A percentile compares a stretch with the other conserved stretches of the same genome.
Evolutionary conservation across 2,113 vertebrate species (phyloP).

Genomic region (Lepidothrix coronata): DNA sequence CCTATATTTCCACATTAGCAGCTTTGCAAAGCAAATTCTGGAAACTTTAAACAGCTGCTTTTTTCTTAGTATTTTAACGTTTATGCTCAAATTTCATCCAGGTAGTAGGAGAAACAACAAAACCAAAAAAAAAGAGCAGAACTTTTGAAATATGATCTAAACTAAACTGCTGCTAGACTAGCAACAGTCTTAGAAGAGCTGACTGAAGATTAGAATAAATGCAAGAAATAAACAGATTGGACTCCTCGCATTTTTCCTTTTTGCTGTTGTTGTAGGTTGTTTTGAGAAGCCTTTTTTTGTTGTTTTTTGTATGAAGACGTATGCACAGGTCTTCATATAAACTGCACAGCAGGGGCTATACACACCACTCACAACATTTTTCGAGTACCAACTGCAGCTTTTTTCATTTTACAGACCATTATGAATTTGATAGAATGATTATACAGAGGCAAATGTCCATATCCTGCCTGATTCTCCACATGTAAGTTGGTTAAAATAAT

Average conservation of each 20-base stretch:
- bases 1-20: background rate
- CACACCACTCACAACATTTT: background rate
- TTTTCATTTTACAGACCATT: constrained; percentile 8
- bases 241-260: background rate
- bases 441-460: background rate
- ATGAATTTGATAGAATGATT: background rate
- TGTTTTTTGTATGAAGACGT: background rate
- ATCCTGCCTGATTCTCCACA: background rate
- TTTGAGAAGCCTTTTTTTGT: background rate
- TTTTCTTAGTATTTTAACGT: constrained; percentile 49
- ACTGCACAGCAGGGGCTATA: background rate
- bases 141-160: constrained; percentile 18
- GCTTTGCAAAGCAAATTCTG: constrained; percentile 17
- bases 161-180: background rate
- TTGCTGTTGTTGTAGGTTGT: background rate
- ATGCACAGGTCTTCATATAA: background rate
- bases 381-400: background rate
- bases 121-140: background rate
- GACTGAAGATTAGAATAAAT: background rate
- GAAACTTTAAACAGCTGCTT: constrained; percentile 1
- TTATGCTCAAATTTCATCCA: constrained; percentile 40
- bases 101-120: background rate
- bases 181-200: background rate
- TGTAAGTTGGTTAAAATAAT: background rate
- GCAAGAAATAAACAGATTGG: background rate